Percentiles rank a stretch among this genome's conserved stretches.
These are phyloP conservation scores for Rallus crepitans DNA, from an alignment of 2,797 vertebrate genomes.

Conservation along the genomic window DNA sequence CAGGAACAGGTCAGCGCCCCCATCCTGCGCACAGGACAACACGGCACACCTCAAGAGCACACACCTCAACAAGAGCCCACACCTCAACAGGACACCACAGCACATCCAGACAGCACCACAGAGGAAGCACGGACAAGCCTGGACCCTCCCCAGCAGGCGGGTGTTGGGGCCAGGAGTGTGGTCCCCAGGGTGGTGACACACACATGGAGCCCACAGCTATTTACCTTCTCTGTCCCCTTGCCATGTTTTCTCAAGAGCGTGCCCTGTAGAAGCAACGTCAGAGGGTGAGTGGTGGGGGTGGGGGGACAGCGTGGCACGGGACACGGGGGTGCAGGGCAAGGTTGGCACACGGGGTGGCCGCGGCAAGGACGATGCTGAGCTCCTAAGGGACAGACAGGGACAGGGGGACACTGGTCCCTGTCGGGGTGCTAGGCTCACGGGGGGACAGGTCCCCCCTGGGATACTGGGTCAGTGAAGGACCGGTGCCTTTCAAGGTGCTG, in stretches of 20 bases:
- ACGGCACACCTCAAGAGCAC: constrained; percentile 70
- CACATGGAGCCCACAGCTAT: constrained; percentile 67
- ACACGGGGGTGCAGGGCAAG: background rate
- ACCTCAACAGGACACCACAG: constrained; percentile 72
- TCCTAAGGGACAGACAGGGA: background rate
- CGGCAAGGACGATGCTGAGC: background rate
- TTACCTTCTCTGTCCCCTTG: constrained; percentile 88
- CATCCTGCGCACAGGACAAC: background rate
- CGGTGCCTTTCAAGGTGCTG: too few species aligned
- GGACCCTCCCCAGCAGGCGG: background rate
- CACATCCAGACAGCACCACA: constrained; percentile 81
- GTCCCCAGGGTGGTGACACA: constrained; percentile 72
- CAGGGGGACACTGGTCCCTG: background rate
- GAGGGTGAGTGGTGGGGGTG: constrained; percentile 69
- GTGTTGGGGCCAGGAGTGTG: background rate
- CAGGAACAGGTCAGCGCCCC: background rate
- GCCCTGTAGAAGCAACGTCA: constrained; percentile 85
- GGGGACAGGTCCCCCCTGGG: background rate
- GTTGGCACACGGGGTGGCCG: background rate
- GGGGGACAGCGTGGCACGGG: background rate
- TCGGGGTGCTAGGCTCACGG: too few species aligned
- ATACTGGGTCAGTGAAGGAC: background rate
- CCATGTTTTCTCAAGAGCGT: constrained; percentile 87
- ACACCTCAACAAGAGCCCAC: constrained; percentile 72
- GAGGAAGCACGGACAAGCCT: constrained; percentile 44